Evolutionary conservation across 2,888 invertebrate genomes (phyloP).

Genomic region (Mythimna impura): DNA sequence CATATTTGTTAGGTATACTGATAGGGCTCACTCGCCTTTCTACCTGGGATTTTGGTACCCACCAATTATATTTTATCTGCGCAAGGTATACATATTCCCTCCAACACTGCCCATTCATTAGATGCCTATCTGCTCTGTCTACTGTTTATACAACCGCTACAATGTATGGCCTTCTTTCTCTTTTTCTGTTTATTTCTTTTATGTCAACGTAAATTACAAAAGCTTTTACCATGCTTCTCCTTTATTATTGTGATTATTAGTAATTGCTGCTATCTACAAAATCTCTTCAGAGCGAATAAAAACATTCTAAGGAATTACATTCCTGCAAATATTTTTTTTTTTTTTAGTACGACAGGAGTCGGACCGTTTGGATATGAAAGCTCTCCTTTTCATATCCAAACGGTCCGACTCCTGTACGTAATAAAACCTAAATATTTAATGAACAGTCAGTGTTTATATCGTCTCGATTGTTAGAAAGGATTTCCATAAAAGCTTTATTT

Average conservation of each 20-base stretch:
- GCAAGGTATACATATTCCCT: conserved; percentile 10
- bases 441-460: conserved; percentile 59
- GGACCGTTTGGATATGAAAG: too few relatives aligned
- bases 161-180: conserved; percentile 7
- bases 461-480: conserved; percentile 67
- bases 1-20: not conserved
- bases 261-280: conserved; percentile 3
- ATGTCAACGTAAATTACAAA: not conserved
- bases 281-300: not conserved
- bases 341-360: not conserved
- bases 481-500: conserved; percentile 73
- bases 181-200: conserved; percentile 15
- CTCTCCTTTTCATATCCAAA: conserved; percentile 9
- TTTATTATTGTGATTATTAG: conserved; percentile 3
- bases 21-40: not conserved
- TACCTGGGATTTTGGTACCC: conserved; percentile 15
- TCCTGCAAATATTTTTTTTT: not conserved
- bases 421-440: conserved; percentile 60
- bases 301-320: not conserved
- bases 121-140: conserved; percentile 22
- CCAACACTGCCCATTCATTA: conserved; percentile 23
- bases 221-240: not conserved
- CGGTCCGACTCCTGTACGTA: conserved; percentile 19
- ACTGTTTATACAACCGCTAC: conserved; percentile 32
- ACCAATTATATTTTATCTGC: conserved; percentile 36